A percentile compares a stretch with the other conserved stretches of the same genome.
These are phyloP conservation scores for Nothoprocta perdicaria DNA, from an alignment of 2,113 vertebrate species.

Conservation along the genomic window DNA sequence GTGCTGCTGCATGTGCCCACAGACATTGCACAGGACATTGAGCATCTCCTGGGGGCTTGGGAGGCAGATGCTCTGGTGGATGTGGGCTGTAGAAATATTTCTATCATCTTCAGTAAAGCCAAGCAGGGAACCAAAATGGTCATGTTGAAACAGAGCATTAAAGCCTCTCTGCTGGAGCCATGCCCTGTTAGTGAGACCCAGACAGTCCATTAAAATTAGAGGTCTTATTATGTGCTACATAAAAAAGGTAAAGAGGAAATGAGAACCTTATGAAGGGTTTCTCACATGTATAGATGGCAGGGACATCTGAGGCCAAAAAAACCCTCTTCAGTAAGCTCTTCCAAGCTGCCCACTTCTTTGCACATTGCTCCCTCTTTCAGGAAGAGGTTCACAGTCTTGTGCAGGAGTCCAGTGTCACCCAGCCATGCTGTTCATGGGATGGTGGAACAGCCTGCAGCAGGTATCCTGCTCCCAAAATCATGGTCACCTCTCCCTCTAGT, in stretches of 20 bases:
- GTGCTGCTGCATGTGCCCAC: neutral
- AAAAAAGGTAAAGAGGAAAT: constrained; percentile 72
- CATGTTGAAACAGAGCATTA: constrained; percentile 2
- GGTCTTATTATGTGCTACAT: constrained; percentile 65
- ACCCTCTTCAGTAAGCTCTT: neutral
- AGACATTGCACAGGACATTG: fast-evolving
- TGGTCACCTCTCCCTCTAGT: neutral
- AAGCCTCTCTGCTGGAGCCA: neutral
- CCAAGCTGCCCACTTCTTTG: neutral
- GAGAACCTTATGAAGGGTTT: constrained; percentile 65
- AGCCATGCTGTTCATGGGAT: fast-evolving
- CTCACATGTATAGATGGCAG: constrained; percentile 48
- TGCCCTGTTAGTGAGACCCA: constrained; percentile 40
- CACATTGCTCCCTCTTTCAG: neutral
- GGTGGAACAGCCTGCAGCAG: neutral
- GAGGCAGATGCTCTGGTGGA: neutral
- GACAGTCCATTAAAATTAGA: constrained; percentile 61
- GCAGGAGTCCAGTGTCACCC: neutral
- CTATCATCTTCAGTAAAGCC: neutral
- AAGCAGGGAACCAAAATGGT: neutral
- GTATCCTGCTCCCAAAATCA: neutral
- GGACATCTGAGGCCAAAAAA: constrained; percentile 50
- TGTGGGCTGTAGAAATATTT: neutral
- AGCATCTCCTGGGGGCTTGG: fast-evolving
- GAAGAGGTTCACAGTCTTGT: neutral